phyloP scores from a whole-genome alignment of 92 coral and sea anemone species.

The Palythoa heliodiscus region DNA sequence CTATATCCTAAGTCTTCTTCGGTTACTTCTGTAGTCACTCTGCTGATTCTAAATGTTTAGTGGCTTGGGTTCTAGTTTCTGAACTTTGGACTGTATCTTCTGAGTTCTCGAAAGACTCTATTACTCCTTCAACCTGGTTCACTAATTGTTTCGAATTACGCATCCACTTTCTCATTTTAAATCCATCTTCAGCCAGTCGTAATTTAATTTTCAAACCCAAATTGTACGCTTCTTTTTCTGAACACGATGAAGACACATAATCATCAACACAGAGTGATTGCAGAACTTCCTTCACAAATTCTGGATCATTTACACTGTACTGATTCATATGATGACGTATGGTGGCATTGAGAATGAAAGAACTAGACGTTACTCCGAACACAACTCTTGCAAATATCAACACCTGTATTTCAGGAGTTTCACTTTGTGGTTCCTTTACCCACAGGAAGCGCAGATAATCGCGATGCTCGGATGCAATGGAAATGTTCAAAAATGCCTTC shows the following conservation, averaged over 20 bases:
- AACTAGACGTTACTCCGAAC: too few species aligned
- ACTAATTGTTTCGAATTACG: neutral
- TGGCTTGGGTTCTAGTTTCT: neutral
- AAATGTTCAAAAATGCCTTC: slow-evolving; percentile 52
- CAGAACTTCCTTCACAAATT: slow-evolving; percentile 38
- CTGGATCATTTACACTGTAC: slow-evolving; percentile 17
- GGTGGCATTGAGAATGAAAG: too few species aligned
- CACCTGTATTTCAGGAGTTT: slow-evolving; percentile 28
- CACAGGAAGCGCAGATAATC: slow-evolving; percentile 27
- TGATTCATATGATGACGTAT: slow-evolving; percentile 41
- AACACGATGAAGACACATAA: slow-evolving; percentile 14
- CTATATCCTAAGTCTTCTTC: slow-evolving; percentile 42
- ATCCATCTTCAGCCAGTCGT: slow-evolving; percentile 15
- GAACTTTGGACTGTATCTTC: neutral
- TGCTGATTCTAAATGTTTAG: neutral
- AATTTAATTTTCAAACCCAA: neutral
- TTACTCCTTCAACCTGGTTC: neutral
- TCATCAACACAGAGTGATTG: slow-evolving; percentile 41
- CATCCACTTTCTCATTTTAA: slow-evolving; percentile 23
- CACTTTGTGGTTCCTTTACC: slow-evolving; percentile 26
- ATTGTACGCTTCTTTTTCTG: neutral
- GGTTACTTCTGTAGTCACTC: slow-evolving; percentile 5
- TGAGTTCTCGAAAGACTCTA: neutral
- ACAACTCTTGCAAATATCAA: too few species aligned
- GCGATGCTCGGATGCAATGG: slow-evolving; percentile 46